Evolutionary conservation across 2,888 invertebrate genomes (phyloP).

Genomic region (Archaeoteleia sp.): DNA sequence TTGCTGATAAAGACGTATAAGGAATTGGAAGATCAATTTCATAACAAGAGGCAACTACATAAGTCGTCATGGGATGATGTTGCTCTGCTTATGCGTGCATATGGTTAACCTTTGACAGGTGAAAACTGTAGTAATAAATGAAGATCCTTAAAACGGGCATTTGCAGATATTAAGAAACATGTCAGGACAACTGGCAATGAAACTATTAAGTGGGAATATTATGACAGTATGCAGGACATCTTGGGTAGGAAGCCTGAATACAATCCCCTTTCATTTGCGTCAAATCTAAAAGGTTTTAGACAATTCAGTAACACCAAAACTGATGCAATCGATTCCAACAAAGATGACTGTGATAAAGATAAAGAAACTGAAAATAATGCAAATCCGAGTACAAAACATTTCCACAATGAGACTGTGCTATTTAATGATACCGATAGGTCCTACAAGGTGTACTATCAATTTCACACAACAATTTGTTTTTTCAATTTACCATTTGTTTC

Average conservation of each 20-base stretch:
- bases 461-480: too few relatives aligned
- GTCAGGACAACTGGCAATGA: constrained; percentile 15
- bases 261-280: constrained; percentile 15
- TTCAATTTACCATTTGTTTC: too few relatives aligned
- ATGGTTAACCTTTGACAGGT: constrained; percentile 6
- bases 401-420: too few relatives aligned
- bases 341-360: background rate
- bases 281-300: constrained; percentile 4
- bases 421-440: too few relatives aligned
- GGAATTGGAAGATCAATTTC: constrained; percentile 9
- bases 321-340: background rate
- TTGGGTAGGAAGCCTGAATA: constrained; percentile 11
- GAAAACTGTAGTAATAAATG: constrained; percentile 17
- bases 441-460: too few relatives aligned
- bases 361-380: background rate
- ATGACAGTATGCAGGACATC: constrained; percentile 8
- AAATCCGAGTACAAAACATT: too few relatives aligned
- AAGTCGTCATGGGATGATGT: constrained; percentile 12
- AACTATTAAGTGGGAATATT: constrained; percentile 11
- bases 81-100: constrained; percentile 8
- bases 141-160: constrained; percentile 9
- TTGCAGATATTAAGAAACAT: constrained; percentile 7
- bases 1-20: constrained; percentile 10
- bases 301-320: background rate
- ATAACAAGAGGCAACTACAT: constrained; percentile 19